A percentile compares a stretch with the other conserved stretches of the same genome.
phyloP scores from a whole-genome alignment of 1,140 invertebrate species.

The Helicoverpa armigera region DNA sequence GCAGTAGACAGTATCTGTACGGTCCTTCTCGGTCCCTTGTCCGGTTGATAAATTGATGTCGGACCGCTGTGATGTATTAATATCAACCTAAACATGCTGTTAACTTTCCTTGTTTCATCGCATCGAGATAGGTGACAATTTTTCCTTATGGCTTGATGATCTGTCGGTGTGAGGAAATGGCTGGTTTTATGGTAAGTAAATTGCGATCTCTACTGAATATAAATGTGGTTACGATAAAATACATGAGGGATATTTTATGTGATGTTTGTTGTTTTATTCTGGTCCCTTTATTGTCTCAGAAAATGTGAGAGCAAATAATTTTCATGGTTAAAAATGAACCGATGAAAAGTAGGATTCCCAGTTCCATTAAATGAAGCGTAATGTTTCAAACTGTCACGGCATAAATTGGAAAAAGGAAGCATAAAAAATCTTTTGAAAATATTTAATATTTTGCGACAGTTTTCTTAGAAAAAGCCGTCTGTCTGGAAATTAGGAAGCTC shows the following conservation, averaged over 20 bases:
- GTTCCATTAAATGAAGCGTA: too few species aligned
- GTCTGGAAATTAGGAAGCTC: not conserved
- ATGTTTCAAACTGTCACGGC: too few species aligned
- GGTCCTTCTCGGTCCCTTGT: constrained; percentile 57
- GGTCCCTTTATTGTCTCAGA: not conserved
- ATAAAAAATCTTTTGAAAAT: too few species aligned
- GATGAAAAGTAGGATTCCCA: too few species aligned
- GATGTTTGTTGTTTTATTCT: constrained; percentile 7
- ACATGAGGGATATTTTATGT: constrained; percentile 2
- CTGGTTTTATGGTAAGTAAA: constrained; percentile 18
- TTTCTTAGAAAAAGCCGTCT: too few species aligned
- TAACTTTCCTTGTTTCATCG: constrained; percentile 56
- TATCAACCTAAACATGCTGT: constrained; percentile 67
- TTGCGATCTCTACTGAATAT: not conserved
- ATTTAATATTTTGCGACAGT: too few species aligned
- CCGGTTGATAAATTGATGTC: constrained; percentile 71
- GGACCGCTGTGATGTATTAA: constrained; percentile 67
- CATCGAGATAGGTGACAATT: constrained; percentile 29
- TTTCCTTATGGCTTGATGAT: constrained; percentile 13
- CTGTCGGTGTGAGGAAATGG: not conserved
- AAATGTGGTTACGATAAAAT: not conserved
- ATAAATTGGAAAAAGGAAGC: too few species aligned
- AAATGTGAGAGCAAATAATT: not conserved
- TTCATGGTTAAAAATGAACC: too few species aligned
- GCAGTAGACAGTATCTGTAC: constrained; percentile 55